Evolutionary conservation across 1,140 invertebrate species (phyloP), one percentile per base, ranked within the genome.

Genomic region (Drosophila dunni): DNA sequence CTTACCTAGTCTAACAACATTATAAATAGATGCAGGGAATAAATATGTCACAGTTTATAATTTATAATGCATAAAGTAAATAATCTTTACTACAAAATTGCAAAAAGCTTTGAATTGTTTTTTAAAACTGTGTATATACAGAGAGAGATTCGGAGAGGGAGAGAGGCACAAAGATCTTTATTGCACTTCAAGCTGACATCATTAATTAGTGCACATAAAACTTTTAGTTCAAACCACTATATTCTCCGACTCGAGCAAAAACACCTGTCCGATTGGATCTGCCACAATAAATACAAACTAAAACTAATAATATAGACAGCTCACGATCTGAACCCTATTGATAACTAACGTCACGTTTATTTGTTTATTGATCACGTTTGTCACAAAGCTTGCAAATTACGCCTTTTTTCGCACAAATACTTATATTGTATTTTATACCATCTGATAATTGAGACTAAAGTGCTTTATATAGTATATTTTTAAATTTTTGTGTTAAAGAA

Each of bases 191-290:
- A 3, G 36, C 17, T 68, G 66, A 78, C 74, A 66, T 81, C 75
- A 85, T 57, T 78, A 84, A 85, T 85, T 85, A 85, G 82, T 85
- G 78, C 61, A 78, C 72, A 75, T 78, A 45, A 75, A 38, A 70
- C 40, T 38, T 38, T 46, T 6, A 51, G 15, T 24, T 71, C 34
- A 9, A 61, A 45, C 46, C 42, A 68, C 70, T 29, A 29, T 66
- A 72, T 69, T 36, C 45, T 65, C 38, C 42, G 66, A 53, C 46
- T 45, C 36, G 53, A 54, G 33, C 61, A 9, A 34, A 69, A 81
- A 75, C 81, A 84, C 82, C 82, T 84, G 78, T 71, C 44, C 36
- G 68, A 67, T 75, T 42, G 54, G 34, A 44, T 36, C 36, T 53
- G 46, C 46, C 15, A 33, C 17, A 42, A 63, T 42, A 51, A 63